Conservation (phyloP, 2,888 invertebrate species). For the Caradrina kadenii region DNA sequence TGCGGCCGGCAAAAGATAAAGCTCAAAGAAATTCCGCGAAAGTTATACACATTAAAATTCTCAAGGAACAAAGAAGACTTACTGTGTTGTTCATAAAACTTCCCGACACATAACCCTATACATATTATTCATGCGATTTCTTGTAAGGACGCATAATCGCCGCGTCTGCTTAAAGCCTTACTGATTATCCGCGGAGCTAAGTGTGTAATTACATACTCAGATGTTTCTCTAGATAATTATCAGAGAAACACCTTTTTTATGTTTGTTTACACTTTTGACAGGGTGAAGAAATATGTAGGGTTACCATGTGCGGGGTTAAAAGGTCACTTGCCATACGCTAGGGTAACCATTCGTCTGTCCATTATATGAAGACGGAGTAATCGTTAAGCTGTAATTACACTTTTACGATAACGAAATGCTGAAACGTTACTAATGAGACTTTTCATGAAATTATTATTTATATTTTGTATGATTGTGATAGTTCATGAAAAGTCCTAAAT, state of each 20-base stretch:
- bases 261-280: conserved; percentile 42
- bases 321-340: conserved; percentile 13
- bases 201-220: conserved; percentile 55
- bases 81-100: conserved; percentile 58
- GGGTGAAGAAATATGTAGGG: conserved; percentile 16
- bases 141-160: conserved; percentile 51
- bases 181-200: conserved; percentile 28
- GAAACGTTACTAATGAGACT: not conserved
- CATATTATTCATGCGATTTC: conserved; percentile 59
- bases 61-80: conserved; percentile 54
- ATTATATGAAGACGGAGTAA: not conserved
- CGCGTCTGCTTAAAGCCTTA: conserved; percentile 54
- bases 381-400: not conserved
- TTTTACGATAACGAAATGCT: not conserved
- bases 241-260: conserved; percentile 55
- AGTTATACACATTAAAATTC: conserved; percentile 58
- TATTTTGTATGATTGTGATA: too few species aligned
- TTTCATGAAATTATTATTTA: too few species aligned
- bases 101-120: conserved; percentile 43
- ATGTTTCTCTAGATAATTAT: conserved; percentile 50
- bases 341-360: not conserved
- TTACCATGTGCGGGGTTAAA: conserved; percentile 4
- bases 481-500: too few species aligned
- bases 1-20: conserved; percentile 43
- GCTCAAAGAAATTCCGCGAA: conserved; percentile 60